phyloP scores from a whole-genome alignment of 2,888 invertebrate genomes.

The Malacosoma neustria region DNA sequence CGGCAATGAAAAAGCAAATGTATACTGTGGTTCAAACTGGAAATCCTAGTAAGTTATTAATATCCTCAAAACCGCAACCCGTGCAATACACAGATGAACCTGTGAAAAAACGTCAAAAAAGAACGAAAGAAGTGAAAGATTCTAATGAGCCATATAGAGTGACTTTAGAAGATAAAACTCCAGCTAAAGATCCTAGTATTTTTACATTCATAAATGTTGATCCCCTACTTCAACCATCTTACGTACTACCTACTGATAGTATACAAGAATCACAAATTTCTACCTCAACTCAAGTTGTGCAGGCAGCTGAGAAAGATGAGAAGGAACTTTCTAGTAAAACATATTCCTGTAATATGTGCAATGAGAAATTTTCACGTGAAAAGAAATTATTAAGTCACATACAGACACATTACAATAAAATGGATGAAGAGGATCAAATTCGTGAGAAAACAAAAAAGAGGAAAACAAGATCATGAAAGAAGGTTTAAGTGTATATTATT shows the following conservation, averaged over 20 bases:
- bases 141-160: slow-evolving; percentile 35
- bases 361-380: slow-evolving; percentile 48
- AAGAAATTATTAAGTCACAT: slow-evolving; percentile 59
- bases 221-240: slow-evolving; percentile 54
- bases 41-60: slow-evolving; percentile 58
- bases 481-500: too few relatives aligned
- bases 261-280: slow-evolving; percentile 65
- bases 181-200: slow-evolving; percentile 38
- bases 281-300: slow-evolving; percentile 37
- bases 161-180: slow-evolving; percentile 35
- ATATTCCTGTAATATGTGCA: slow-evolving; percentile 59
- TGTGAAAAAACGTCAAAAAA: slow-evolving; percentile 36
- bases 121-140: slow-evolving; percentile 21
- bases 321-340: slow-evolving; percentile 18
- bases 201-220: slow-evolving; percentile 67
- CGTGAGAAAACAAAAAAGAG: slow-evolving; percentile 22
- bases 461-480: slow-evolving; percentile 16
- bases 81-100: slow-evolving; percentile 20
- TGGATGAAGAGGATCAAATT: slow-evolving; percentile 48
- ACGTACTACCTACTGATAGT: slow-evolving; percentile 55
- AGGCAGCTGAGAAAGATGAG: slow-evolving; percentile 20
- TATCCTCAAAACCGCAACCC: slow-evolving; percentile 49
- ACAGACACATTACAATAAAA: slow-evolving; percentile 52
- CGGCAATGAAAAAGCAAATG: slow-evolving; percentile 60
- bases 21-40: slow-evolving; percentile 61